Conservation (phyloP, 2,113 vertebrate genomes). For the Cettia cetti region DNA sequence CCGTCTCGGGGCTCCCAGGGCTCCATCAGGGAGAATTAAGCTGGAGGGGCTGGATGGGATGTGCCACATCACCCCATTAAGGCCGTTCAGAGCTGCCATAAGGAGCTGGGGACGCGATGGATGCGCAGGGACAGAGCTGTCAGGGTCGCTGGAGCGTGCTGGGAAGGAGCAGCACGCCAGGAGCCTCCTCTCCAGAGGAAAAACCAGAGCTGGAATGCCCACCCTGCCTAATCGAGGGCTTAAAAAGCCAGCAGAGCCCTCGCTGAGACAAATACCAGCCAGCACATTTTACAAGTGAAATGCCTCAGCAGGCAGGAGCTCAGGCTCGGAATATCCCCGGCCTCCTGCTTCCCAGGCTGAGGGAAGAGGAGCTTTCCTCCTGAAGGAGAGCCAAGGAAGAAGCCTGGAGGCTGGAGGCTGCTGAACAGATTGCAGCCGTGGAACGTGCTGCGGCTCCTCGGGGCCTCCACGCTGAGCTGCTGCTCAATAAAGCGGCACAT, state of each 20-base stretch:
- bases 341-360: slow-evolving; percentile 8
- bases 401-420: slow-evolving; percentile 33
- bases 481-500: not conserved
- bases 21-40: not conserved
- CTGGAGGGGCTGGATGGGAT: not conserved
- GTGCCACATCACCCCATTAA: not conserved
- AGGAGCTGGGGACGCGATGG: not conserved
- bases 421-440: slow-evolving; percentile 5
- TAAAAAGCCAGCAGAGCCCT: not conserved
- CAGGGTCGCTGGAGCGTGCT: not conserved
- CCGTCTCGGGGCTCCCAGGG: rapidly evolving
- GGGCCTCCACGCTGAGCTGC: not conserved
- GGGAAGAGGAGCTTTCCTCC: slow-evolving; percentile 37
- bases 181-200: slow-evolving; percentile 6
- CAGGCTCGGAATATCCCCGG: not conserved
- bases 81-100: not conserved
- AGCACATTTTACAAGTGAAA: slow-evolving; percentile 59
- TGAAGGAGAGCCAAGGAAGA: slow-evolving; percentile 46
- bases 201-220: not conserved
- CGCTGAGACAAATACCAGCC: not conserved
- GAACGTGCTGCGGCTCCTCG: not conserved
- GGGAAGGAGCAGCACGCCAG: not conserved
- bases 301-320: slow-evolving; percentile 53
- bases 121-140: not conserved
- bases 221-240: not conserved